Evolutionary conservation across 2,888 invertebrate species (phyloP).

Genomic region (Macaria liturata): DNA sequence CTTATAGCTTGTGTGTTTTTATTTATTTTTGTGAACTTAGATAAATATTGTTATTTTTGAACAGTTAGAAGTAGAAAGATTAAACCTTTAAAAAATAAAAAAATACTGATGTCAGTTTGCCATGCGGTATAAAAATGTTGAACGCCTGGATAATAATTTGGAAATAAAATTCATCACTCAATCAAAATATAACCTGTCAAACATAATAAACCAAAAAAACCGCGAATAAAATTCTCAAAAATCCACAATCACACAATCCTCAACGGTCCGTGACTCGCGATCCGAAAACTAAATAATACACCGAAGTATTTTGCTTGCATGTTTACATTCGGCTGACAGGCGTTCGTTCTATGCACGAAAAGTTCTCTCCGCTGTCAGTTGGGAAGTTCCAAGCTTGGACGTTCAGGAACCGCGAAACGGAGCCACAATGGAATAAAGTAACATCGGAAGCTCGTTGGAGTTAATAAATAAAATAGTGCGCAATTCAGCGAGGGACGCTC

Average conservation of each 20-base stretch:
- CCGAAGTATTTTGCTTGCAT: slow-evolving; percentile 66
- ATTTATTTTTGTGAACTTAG: no score
- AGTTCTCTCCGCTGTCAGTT: slow-evolving; percentile 77
- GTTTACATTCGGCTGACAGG: slow-evolving; percentile 76
- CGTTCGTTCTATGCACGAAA: slow-evolving; percentile 81
- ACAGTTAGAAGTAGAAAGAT: no score
- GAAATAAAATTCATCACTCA: no score
- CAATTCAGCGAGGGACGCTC: background rate
- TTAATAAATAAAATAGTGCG: slow-evolving; percentile 72
- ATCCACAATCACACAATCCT: slow-evolving; percentile 11
- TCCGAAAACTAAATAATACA: slow-evolving; percentile 62
- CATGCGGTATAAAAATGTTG: no score
- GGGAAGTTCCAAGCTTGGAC: slow-evolving; percentile 74
- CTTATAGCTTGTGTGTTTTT: background rate
- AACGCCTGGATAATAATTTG: no score
- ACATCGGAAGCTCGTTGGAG: slow-evolving; percentile 82
- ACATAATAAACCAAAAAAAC: no score
- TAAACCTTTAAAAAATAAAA: no score
- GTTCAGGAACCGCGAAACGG: slow-evolving; percentile 70
- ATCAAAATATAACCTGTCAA: no score
- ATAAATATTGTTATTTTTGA: no score
- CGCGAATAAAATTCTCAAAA: background rate
- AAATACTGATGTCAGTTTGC: no score
- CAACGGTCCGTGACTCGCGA: slow-evolving; percentile 37
- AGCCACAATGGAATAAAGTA: slow-evolving; percentile 81